Evolutionary conservation across 2,113 vertebrate species (phyloP), one percentile per base, ranked within the genome.

Genomic region (Silurus glanis): DNA sequence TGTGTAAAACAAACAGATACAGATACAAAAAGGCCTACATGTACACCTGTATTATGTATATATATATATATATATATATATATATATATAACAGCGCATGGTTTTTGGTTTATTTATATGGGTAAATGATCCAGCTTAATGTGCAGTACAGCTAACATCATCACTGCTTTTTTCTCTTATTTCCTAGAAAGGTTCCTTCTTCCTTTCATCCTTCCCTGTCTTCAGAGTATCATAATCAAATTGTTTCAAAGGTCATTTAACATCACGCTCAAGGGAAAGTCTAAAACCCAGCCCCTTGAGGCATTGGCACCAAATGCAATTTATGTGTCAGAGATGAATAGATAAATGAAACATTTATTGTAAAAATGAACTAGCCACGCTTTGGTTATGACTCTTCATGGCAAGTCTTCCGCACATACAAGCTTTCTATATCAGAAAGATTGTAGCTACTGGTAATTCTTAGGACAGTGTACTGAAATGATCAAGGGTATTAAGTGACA

Each of bases 191-290:
- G 37, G 37, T 69, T 82, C 21, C 37, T 76, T 37, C 75, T 25
- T 45, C 21, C 62, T 62, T 25, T 25, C 85, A 94, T 95, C 92
- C 92, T 91, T 28, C 82, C 92, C 92, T 93, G 94, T 94, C 94
- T 93, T 93, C 91, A 88, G 91, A 93, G 93, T 93, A 92, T 94
- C 94, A 94, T 95, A 94, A 95, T 95, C 94, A 94, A 94, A 95
- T 95, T 94, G 93, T 95, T 95, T 92, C 94, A 94, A 94, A 94
- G 95, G 94, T 95, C 94, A 94, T 95, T 95, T 94, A 94, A 93
- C 94, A 94, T 94, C 88, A 89, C 90, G 91, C 90, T 92, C 91
- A 90, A 90, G 93, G 92, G 92, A 93, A 92, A 92, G 93, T 92
- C 93, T 94, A 91, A 89, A 91, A 90, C 93, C 91, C 89, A 92